A percentile compares a stretch with the other conserved stretches of the same genome.
These are phyloP conservation scores for Machaerirhynchus nigripectus DNA, from an alignment of 2,113 vertebrate species.

Conservation along the genomic window DNA sequence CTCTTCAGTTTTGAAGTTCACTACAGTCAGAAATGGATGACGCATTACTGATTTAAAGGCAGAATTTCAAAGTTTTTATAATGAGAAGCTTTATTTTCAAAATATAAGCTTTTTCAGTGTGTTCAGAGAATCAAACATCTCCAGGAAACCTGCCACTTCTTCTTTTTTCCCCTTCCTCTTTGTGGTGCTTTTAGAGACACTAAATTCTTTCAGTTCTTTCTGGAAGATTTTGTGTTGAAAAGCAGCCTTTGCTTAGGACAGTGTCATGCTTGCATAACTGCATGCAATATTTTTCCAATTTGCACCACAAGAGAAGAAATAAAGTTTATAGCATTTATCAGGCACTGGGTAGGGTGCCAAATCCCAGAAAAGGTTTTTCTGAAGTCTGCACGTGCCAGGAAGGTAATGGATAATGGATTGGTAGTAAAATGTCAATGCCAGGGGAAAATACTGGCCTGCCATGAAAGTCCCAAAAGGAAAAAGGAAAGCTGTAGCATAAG, in stretches of 20 bases:
- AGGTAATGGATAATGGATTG: constrained; percentile 31
- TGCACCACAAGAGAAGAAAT: neutral
- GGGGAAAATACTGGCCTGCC: neutral
- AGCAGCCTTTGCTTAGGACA: neutral
- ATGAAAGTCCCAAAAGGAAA: neutral
- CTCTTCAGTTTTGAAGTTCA: neutral
- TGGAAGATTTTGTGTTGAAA: neutral
- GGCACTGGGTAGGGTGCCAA: neutral
- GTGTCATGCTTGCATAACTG: neutral
- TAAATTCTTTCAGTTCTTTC: neutral
- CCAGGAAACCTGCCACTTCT: neutral
- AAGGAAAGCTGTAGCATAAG: neutral
- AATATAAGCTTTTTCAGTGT: neutral
- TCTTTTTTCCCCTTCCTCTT: neutral
- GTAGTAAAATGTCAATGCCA: neutral
- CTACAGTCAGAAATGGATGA: neutral
- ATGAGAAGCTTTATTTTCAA: neutral
- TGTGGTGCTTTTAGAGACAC: neutral
- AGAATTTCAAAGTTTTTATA: neutral
- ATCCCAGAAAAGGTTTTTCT: neutral
- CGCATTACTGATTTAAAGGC: neutral
- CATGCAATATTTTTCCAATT: constrained; percentile 6
- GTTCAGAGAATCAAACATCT: neutral
- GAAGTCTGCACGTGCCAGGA: neutral
- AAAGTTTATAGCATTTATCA: constrained; percentile 2